These are phyloP conservation scores for Eulemur rufifrons DNA, from an alignment of 2,113 vertebrate genomes.

Conservation along the genomic window DNA sequence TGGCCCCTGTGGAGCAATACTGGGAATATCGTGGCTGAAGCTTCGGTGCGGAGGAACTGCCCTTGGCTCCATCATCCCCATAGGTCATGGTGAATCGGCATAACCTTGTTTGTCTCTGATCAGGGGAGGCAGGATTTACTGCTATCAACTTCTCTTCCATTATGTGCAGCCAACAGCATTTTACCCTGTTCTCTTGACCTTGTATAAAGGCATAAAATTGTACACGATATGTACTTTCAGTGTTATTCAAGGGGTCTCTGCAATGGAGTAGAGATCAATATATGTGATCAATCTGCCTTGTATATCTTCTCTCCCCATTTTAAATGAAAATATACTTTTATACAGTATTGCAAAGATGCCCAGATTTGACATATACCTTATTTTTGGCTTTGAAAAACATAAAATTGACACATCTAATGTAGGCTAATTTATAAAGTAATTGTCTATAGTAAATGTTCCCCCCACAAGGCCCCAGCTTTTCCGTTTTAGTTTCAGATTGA, in stretches of 20 bases:
- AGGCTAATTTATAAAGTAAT: not conserved
- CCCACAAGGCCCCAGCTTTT: not conserved
- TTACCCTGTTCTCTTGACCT: not conserved
- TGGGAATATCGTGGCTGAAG: not conserved
- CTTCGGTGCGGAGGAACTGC: not conserved
- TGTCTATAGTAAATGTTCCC: not conserved
- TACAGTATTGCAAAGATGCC: not conserved
- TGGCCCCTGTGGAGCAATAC: not conserved
- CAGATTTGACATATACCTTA: not conserved
- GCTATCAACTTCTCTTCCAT: not conserved
- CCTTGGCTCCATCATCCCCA: too few relatives aligned
- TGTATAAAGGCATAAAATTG: not conserved
- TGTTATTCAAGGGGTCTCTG: not conserved
- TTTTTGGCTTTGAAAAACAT: slow-evolving; percentile 51
- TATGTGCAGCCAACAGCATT: not conserved
- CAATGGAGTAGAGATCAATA: not conserved
- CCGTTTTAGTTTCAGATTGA: not conserved
- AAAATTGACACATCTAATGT: slow-evolving; percentile 10
- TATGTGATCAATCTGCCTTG: not conserved
- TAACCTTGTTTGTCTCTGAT: not conserved
- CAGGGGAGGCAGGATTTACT: not conserved
- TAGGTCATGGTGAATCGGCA: not conserved
- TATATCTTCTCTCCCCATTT: not conserved
- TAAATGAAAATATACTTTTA: not conserved
- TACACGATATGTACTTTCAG: not conserved